Base-by-base conservation (phyloP, 1,140 invertebrate genomes). In the Tribolium castaneum region DNA sequence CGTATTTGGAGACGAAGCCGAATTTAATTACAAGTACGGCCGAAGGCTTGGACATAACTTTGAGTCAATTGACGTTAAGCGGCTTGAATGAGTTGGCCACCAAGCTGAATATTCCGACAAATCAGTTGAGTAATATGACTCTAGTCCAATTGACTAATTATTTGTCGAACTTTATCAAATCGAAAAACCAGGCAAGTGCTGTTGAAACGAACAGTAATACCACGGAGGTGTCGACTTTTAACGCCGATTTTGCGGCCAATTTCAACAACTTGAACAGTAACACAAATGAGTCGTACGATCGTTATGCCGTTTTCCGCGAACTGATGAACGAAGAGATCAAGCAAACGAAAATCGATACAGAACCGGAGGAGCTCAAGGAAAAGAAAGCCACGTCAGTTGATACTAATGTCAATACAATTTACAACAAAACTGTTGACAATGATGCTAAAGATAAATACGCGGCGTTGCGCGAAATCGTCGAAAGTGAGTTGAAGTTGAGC, bases 221-320 rank as follows among this genome's bases (percentile, higher is more conserved):
- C 19, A 52, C 50, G 6, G 77, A 78, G 16, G n/a, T n/a, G n/a
- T 83, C 87, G 1, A 82, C 89, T 0, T 91, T 91, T 70, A 89
- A 90, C 80, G 89, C 89, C 0, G 90, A 90, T 81, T 91, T 92
- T 78, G 89, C 91, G 45, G 89, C 90, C 2, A 92, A 92, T 83
- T 93, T 93, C 81, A 90, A 89, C 70, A 89, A 91, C 80, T 90
- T 90, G 75, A 87, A 88, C 52, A 89, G 85, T 49, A 79, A 77
- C 49, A 49, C 66, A 1, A 13, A n/a, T 6, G 83, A 88, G 35
- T 87, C 88, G 4, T 90, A 91, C 79, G 95, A 96, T 83, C 91
- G 94, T 78, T 96, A 96, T 84, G 95, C 95, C 0, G 95, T 94
- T 0, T 96, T 96, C 83, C 88, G 95, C 77, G 95, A 96, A 88